Evolutionary conservation across 2,797 vertebrate genomes (phyloP), one percentile per base, ranked within the genome.

Genomic region (Benthosema pterotum): DNA sequence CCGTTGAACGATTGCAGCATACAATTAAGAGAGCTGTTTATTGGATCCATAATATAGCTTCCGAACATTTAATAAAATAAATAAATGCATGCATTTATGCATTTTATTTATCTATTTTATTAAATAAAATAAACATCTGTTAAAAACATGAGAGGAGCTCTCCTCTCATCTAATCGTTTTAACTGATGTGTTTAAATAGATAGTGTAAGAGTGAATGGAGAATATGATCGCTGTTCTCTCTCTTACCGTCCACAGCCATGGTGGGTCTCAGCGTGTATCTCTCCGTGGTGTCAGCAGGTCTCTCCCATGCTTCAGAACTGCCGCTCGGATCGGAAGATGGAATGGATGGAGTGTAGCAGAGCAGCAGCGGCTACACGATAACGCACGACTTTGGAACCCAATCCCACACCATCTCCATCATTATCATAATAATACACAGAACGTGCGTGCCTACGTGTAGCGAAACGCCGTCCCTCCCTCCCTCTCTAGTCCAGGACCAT

Each of bases 191-290:
- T 25, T 25, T 25, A 25, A 25, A 25, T 25, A 25, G n/a, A n/a
- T 25, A 3, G 3, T 25, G 3, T 25, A 25, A 25, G 5, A 25
- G 5, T 22, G 19, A 22, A 22, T 22, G 19, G 19, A 22, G 19
- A 4, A 25, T n/a, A n/a, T n/a, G 5, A 25, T 1, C 22, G 22
- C 22, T 25, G 3, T 1, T 25, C 22, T 25, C 22, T 25, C 78
- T 72, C 92, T 85, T 91, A 94, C 92, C 92, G 90, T 94, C 92
- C 85, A 94, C 92, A 81, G 92, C 92, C 92, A 94, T 94, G 11
- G 71, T 86, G 75, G 90, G 89, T 91, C 86, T 89, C 72, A 83
- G 84, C 80, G 87, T 84, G 87, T 84, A 87, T 89, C 90, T 87
- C 83, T 92, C 90, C 88, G 92, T 92, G 85, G 82, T 89, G 87